phyloP scores from a whole-genome alignment of 2,797 vertebrate species.

The Otolemur crassicaudatus region DNA sequence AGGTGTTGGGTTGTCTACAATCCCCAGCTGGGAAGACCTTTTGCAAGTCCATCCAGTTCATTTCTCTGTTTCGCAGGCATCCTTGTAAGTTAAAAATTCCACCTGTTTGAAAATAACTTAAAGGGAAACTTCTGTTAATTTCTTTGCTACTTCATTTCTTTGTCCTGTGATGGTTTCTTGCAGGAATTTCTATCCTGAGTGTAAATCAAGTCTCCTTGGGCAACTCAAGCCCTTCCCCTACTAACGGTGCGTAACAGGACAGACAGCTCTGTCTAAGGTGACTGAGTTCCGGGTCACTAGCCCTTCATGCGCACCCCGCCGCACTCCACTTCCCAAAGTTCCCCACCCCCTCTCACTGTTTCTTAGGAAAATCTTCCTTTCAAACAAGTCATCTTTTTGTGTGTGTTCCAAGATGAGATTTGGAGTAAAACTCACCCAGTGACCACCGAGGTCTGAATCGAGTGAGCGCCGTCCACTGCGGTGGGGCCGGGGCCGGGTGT shows the following conservation, averaged over 20 bases:
- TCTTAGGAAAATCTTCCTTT: not conserved
- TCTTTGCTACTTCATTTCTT: constrained; percentile 13
- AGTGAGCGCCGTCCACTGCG: not conserved
- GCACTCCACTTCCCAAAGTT: not conserved
- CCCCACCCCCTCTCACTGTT: not conserved
- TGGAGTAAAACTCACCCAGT: not conserved
- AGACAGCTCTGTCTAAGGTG: not conserved
- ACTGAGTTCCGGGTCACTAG: not conserved
- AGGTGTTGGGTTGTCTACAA: not conserved
- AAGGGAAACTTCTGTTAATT: not conserved
- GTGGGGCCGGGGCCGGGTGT: not conserved
- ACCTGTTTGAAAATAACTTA: constrained; percentile 10
- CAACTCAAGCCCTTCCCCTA: not conserved
- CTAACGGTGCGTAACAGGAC: not conserved
- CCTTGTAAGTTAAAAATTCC: not conserved
- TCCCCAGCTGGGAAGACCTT: not conserved
- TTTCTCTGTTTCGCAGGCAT: not conserved
- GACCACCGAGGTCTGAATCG: not conserved
- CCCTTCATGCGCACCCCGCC: rapidly evolving
- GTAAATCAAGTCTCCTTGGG: not conserved
- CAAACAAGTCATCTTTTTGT: not conserved
- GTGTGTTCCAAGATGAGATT: not conserved
- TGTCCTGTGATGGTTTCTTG: not conserved
- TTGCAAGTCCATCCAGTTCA: not conserved
- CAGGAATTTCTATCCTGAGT: not conserved